Percentiles rank a stretch among this genome's conserved stretches.
Conservation (phyloP, 2,888 invertebrate species). For the Oxytorus armatus region DNA sequence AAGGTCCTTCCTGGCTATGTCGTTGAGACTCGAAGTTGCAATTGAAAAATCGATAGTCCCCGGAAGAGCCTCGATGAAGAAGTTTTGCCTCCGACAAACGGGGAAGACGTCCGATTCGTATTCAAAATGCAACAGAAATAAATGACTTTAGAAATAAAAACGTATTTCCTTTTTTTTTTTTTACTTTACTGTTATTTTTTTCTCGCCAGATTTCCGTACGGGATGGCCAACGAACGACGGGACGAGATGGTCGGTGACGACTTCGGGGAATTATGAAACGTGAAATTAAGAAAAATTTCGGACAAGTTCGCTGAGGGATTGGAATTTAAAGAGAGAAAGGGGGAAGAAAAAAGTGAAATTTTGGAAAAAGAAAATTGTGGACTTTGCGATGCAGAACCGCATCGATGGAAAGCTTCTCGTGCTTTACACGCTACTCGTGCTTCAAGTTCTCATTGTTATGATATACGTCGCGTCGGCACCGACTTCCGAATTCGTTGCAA, state of each 20-base stretch:
- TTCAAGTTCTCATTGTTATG: constrained; percentile 83
- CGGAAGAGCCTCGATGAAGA: constrained; percentile 43
- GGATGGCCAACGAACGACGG: constrained; percentile 11
- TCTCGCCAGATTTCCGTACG: constrained; percentile 52
- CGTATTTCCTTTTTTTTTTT: not conserved
- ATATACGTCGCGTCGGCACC: constrained; percentile 82
- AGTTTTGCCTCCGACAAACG: constrained; percentile 25
- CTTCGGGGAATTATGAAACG: constrained; percentile 33
- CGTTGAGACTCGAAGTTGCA: constrained; percentile 31
- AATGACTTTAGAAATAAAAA: not conserved
- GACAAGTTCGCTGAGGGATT: constrained; percentile 9
- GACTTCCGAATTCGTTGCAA: constrained; percentile 74
- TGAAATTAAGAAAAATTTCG: constrained; percentile 40
- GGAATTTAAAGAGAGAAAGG: constrained; percentile 6
- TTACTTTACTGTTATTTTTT: not conserved
- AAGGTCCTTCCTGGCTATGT: constrained; percentile 2
- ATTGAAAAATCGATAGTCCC: constrained; percentile 63
- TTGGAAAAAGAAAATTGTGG: constrained; percentile 55
- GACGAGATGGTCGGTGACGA: constrained; percentile 28
- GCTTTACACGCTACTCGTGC: constrained; percentile 81
- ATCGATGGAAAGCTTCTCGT: constrained; percentile 82
- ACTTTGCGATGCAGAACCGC: constrained; percentile 83
- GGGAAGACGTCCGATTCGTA: not conserved
- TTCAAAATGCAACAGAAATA: not conserved
- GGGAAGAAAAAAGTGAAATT: constrained; percentile 62